These are phyloP conservation scores for Hemicordylus capensis DNA, from an alignment of 2,113 vertebrate genomes.

Conservation along the genomic window DNA sequence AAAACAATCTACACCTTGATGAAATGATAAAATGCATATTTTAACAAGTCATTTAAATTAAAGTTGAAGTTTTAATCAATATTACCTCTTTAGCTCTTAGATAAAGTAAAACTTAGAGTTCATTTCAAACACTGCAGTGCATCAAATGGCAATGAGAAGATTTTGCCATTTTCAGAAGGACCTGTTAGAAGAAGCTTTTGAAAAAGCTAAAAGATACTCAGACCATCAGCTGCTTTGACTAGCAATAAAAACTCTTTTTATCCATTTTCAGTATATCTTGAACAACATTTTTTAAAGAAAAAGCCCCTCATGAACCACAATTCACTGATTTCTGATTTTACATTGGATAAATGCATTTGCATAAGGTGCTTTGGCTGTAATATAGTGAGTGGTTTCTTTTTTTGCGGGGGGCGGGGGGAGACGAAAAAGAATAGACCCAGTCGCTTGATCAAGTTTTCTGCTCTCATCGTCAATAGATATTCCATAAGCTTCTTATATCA, in stretches of 20 bases:
- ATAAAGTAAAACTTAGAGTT: conserved; percentile 7
- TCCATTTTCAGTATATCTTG: neutral
- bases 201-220: neutral
- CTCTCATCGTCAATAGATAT: conserved; percentile 33
- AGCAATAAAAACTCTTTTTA: neutral
- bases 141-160: neutral
- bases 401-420: too few species aligned
- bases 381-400: neutral
- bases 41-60: conserved; percentile 58
- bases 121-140: conserved; percentile 6
- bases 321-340: neutral
- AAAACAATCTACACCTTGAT: conserved; percentile 47
- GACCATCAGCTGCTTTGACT: neutral
- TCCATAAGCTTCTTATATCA: conserved; percentile 46
- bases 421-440: neutral
- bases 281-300: neutral
- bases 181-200: neutral
- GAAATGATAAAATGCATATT: conserved; percentile 61
- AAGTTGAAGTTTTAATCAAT: conserved; percentile 33
- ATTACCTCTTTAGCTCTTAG: conserved; percentile 43
- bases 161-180: neutral
- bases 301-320: too few species aligned
- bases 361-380: neutral
- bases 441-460: neutral
- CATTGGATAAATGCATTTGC: neutral